These are phyloP conservation scores for Hystrix brachyura DNA, from an alignment of 2,113 vertebrate species.

Conservation along the genomic window DNA sequence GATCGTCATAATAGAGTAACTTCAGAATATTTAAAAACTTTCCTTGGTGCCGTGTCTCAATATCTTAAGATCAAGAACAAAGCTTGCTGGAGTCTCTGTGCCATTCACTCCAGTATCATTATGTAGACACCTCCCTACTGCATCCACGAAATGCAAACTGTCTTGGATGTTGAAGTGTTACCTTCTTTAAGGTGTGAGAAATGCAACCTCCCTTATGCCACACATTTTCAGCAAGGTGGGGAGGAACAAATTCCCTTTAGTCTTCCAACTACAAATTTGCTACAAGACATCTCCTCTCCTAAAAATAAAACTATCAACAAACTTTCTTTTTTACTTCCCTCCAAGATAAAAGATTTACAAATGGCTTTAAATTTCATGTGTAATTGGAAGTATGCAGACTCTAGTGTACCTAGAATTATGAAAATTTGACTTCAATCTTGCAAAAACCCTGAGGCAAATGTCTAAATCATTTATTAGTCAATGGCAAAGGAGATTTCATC, in stretches of 20 bases:
- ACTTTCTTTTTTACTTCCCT: not conserved
- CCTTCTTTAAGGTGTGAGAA: not conserved
- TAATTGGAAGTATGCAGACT: not conserved
- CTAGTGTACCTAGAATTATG: not conserved
- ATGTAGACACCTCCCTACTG: not conserved
- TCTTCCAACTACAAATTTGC: not conserved
- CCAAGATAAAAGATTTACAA: not conserved
- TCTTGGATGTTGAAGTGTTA: not conserved
- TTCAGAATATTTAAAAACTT: slow-evolving; percentile 18
- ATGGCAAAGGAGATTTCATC: not conserved
- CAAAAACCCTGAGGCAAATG: slow-evolving; percentile 2
- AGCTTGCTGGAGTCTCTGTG: not conserved
- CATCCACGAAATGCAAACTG: not conserved
- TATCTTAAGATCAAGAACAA: slow-evolving; percentile 35
- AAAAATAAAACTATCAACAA: not conserved
- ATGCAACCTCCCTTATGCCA: not conserved
- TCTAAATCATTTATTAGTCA: not conserved
- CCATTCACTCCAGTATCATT: not conserved
- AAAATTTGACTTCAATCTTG: slow-evolving; percentile 7
- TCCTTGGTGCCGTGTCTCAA: not conserved
- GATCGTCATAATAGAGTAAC: slow-evolving; percentile 14
- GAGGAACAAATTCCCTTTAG: not conserved
- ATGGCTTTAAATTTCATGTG: not conserved
- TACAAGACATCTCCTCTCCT: not conserved
- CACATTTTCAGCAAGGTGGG: not conserved